Base-by-base conservation (phyloP, 2,888 invertebrate species). In the Tetranychus truncatus region DNA sequence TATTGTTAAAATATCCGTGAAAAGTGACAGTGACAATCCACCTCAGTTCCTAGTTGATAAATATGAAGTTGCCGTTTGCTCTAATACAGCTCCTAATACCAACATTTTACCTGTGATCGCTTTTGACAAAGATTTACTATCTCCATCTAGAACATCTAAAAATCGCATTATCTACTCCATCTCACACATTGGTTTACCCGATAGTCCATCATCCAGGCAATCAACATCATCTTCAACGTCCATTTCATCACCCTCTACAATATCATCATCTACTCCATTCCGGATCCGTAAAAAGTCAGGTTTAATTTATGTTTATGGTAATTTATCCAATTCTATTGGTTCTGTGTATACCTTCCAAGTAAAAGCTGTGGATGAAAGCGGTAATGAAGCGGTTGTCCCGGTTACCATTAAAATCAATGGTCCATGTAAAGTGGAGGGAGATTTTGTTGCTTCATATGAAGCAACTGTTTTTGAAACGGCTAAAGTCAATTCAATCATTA, bases 381-480 rank as follows among this genome's bases (percentile, higher is more conserved):
- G 55, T 15, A 4, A 15, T 55, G 55, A 55, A 74, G 74, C 55
- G 9, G 55, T 55, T 55, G 55, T 55, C 15, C 55, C 55, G 11
- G 55, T 55, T 91, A 3, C 92, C 91, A 77, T 77, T 21, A 75
- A 72, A 46, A 44, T 20, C 21, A 77, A 77, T 73, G 77, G 77
- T 44, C 20, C 69, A 9, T 21, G 69, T 55, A 55, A 55, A 55
- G 9, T 55, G 55, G 55, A 55, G 9, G 55, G 55, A 15, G 55
- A 55, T 55, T 15, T 55, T 55, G 55, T 55, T 55, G 55, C 55
- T 55, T 55, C 55, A 15, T 55, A 55, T 55, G 55, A 55, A 3
- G 95, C 95, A 6, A 94, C 95, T 82, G 91, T 92, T 81, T 91
- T 91, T 7, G 90, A 89, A 0, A 91, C 92, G 81, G 95, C 95